Evolutionary conservation across 2,797 vertebrate genomes (phyloP).

Genomic region (Chaetodon trifasciatus): DNA sequence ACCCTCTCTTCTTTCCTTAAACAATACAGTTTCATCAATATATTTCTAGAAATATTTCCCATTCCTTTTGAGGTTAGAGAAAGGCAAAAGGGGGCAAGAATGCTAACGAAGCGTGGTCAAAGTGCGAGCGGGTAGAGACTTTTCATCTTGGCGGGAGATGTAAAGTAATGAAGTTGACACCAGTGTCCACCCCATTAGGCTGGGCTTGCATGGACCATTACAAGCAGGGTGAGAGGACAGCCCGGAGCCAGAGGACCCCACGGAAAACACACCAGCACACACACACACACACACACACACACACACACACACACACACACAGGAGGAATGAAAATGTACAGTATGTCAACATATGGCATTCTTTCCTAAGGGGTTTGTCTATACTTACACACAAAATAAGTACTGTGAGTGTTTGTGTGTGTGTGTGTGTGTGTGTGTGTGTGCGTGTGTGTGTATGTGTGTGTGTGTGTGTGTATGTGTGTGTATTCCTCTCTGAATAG

Average conservation of each 20-base stretch:
- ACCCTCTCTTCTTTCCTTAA: conserved; percentile 14
- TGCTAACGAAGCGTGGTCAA: conserved; percentile 69
- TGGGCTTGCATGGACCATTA: conserved; percentile 87
- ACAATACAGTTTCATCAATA: conserved; percentile 44
- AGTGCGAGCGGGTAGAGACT: conserved; percentile 60
- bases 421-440: conserved; percentile 28
- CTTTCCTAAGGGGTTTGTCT: conserved; percentile 57
- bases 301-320: conserved; percentile 31
- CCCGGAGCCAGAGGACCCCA: conserved; percentile 78
- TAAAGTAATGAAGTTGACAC: conserved; percentile 87
- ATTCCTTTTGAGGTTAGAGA: conserved; percentile 59
- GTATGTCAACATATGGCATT: conserved; percentile 56
- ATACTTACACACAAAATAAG: conserved; percentile 48
- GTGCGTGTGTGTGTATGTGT: not conserved
- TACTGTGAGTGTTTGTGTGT: conserved; percentile 26
- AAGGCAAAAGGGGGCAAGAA: conserved; percentile 43
- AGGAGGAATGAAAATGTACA: conserved; percentile 47
- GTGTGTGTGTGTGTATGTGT: conserved; percentile 19
- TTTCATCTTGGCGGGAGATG: conserved; percentile 80
- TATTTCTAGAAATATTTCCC: conserved; percentile 47
- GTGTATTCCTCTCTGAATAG: conserved; percentile 34
- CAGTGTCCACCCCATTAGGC: conserved; percentile 86
- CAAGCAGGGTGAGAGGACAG: conserved; percentile 84
- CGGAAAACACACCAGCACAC: conserved; percentile 54
- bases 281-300: conserved; percentile 41